Percentiles rank a stretch among this genome's conserved stretches.
These are phyloP conservation scores for Callipepla californica DNA, from an alignment of 2,113 vertebrate genomes.

Conservation along the genomic window DNA sequence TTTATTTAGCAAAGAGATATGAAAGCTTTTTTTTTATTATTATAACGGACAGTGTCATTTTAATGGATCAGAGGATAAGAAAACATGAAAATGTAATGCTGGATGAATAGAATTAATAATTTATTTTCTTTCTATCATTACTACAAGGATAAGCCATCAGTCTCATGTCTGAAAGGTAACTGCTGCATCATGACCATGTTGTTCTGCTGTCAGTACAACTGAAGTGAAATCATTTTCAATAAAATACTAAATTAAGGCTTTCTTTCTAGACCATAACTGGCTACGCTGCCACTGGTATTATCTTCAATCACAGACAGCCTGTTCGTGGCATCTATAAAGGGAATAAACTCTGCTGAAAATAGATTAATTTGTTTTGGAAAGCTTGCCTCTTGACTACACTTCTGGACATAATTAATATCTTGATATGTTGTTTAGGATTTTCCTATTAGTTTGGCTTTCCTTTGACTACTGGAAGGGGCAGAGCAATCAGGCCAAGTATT, in stretches of 20 bases:
- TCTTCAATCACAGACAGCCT: not conserved
- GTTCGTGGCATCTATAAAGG: not conserved
- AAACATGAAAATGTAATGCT: not conserved
- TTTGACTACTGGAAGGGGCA: not conserved
- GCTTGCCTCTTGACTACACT: not conserved
- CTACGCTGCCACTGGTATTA: not conserved
- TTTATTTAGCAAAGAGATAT: not conserved
- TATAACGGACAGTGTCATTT: not conserved
- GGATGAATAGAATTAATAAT: not conserved
- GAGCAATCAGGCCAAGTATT: not conserved
- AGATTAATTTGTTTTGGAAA: not conserved
- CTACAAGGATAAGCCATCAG: not conserved
- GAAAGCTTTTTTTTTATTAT: not conserved
- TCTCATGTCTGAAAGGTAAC: not conserved
- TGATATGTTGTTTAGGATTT: not conserved
- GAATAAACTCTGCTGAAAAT: not conserved
- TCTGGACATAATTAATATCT: slow-evolving; percentile 16
- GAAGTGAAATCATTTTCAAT: not conserved
- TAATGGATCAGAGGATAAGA: not conserved
- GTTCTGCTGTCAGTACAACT: not conserved
- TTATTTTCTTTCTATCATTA: not conserved
- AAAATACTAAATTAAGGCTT: not conserved
- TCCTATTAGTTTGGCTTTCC: not conserved
- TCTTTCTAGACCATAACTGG: not conserved
- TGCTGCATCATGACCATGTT: not conserved